Evolutionary conservation across 2,888 invertebrate genomes (phyloP).

Genomic region (Incurvaria masculella): DNA sequence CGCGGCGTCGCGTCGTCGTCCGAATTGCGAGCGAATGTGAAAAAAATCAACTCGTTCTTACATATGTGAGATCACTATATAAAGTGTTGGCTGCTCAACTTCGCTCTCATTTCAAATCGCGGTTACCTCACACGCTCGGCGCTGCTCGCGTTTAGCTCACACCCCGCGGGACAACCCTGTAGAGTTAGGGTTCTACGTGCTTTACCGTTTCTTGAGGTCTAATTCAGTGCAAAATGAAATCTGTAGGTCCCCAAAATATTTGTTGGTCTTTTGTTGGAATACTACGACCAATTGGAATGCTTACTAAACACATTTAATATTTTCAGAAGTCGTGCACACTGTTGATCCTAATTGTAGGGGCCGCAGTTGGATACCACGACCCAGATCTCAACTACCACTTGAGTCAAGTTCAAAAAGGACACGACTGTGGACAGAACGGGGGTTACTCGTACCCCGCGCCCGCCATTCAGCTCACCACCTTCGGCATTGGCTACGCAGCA

Average conservation of each 20-base stretch:
- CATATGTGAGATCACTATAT: constrained; percentile 54
- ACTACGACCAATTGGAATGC: no score
- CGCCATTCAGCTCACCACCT: constrained; percentile 45
- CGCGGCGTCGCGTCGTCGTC: no score
- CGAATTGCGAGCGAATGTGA: constrained; percentile 39
- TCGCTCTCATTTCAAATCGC: constrained; percentile 54
- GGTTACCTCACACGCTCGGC: constrained; percentile 10
- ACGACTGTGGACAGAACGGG: constrained; percentile 27
- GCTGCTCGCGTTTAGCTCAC: no score
- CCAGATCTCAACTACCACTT: constrained; percentile 48
- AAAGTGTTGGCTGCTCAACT: constrained; percentile 43
- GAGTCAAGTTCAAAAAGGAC: constrained; percentile 35
- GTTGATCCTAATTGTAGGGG: neutral
- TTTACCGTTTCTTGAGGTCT: no score
- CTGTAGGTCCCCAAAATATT: no score
- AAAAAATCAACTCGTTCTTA: constrained; percentile 54
- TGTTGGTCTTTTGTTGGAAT: no score
- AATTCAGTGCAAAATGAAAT: no score
- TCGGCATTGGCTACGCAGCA: constrained; percentile 27
- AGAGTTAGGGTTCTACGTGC: no score
- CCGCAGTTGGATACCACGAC: constrained; percentile 39
- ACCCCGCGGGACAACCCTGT: no score
- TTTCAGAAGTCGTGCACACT: neutral
- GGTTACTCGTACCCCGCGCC: constrained; percentile 58
- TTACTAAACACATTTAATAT: neutral